These are phyloP conservation scores for Urocyon cinereoargenteus DNA, from an alignment of 2,797 vertebrate species.

Conservation along the genomic window DNA sequence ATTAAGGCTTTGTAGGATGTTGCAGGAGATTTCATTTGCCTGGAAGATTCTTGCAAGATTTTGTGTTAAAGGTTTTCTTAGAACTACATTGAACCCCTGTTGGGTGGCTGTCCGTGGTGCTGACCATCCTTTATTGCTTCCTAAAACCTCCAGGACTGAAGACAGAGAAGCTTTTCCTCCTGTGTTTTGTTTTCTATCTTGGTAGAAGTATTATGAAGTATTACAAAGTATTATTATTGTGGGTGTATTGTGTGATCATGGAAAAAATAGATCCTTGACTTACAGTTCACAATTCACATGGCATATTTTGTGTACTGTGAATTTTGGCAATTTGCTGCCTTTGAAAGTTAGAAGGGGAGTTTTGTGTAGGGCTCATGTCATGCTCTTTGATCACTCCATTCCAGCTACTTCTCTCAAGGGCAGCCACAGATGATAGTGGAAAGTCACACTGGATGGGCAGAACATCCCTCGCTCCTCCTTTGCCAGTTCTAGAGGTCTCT, in stretches of 20 bases:
- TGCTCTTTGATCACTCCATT: background rate
- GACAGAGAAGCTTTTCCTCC: background rate
- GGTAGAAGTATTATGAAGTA: background rate
- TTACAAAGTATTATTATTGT: background rate
- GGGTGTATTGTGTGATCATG: background rate
- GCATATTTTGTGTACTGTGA: background rate
- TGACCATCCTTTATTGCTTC: background rate
- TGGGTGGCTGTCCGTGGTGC: constrained; percentile 72
- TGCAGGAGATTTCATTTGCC: constrained; percentile 12
- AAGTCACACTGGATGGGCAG: background rate
- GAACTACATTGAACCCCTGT: accelerated
- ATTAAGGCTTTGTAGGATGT: background rate
- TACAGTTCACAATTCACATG: background rate
- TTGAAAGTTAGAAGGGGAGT: background rate
- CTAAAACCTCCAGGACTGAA: background rate
- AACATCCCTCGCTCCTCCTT: background rate
- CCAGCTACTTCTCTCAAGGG: background rate
- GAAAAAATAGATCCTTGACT: background rate
- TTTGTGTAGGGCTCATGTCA: background rate
- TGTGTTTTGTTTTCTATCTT: background rate
- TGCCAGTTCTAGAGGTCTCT: background rate
- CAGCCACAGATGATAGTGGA: background rate
- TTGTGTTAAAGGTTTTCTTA: background rate
- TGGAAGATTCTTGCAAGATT: constrained; percentile 20
- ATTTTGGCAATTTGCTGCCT: background rate